Evolutionary conservation across 2,888 invertebrate species (phyloP).

Genomic region (Drosophila diplacantha): DNA sequence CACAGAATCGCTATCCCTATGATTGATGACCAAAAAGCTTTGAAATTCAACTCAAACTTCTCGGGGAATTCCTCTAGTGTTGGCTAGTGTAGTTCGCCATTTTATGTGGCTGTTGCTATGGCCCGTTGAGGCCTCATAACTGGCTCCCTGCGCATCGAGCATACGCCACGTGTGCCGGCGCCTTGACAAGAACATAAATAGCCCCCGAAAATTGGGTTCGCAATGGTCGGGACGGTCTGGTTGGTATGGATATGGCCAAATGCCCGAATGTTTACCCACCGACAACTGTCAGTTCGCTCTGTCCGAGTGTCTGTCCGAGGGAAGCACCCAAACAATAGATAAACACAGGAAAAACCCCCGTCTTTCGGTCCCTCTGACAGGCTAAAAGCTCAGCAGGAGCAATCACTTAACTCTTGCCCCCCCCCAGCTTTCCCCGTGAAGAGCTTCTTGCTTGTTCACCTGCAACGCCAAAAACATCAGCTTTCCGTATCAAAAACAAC

Average conservation of each 20-base stretch:
- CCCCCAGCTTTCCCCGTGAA: background rate
- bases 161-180: slow-evolving; percentile 55
- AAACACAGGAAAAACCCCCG: slow-evolving; percentile 15
- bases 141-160: slow-evolving; percentile 40
- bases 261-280: slow-evolving; percentile 26
- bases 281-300: slow-evolving; percentile 34
- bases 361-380: slow-evolving; percentile 14
- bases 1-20: no score
- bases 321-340: slow-evolving; percentile 24
- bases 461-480: slow-evolving; percentile 17
- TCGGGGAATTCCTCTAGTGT: background rate
- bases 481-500: background rate
- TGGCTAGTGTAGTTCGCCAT: background rate
- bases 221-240: slow-evolving; percentile 1
- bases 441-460: slow-evolving; percentile 15
- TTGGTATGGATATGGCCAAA: background rate
- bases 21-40: no score
- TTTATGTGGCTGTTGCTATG: slow-evolving; percentile 50
- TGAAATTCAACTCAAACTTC: background rate
- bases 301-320: slow-evolving; percentile 16
- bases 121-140: slow-evolving; percentile 64
- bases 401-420: slow-evolving; percentile 59
- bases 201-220: slow-evolving; percentile 15
- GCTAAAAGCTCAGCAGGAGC: slow-evolving; percentile 51
- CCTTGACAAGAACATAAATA: slow-evolving; percentile 38